These are phyloP conservation scores for Glaucomys volans DNA, from an alignment of 2,113 vertebrate species.

Conservation along the genomic window DNA sequence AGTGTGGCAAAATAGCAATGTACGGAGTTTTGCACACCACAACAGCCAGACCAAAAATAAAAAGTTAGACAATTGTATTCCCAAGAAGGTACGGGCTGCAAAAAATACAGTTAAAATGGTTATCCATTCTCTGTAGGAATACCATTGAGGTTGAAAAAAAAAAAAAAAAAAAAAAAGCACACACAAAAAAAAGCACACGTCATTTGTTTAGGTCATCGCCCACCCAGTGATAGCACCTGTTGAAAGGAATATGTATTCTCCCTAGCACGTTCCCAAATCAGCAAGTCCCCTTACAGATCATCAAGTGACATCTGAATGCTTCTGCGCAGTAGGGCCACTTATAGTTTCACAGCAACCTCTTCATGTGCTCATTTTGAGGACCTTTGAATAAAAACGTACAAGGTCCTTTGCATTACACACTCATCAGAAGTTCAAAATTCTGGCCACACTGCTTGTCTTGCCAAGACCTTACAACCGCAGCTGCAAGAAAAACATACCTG, in stretches of 20 bases:
- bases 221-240: conserved; percentile 91
- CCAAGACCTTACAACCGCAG: conserved; percentile 97
- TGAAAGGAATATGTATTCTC: conserved; percentile 94
- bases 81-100: conserved; percentile 91
- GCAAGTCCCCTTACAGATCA: conserved; percentile 96
- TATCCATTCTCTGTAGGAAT: conserved; percentile 92
- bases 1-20: conserved; percentile 98
- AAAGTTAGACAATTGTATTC: conserved; percentile 93
- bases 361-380: conserved; percentile 96
- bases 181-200: conserved; percentile 94
- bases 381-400: conserved; percentile 92
- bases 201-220: conserved; percentile 83
- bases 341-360: conserved; percentile 96
- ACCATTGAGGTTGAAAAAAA: conserved; percentile 89
- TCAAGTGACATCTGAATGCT: conserved; percentile 99
- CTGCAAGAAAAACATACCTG: conserved; percentile 93
- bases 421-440: conserved; percentile 95
- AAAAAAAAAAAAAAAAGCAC: conserved; percentile 57
- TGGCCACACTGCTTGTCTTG: conserved; percentile 99
- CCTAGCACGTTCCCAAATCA: conserved; percentile 96
- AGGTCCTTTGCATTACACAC: conserved; percentile 94
- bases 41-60: conserved; percentile 99
- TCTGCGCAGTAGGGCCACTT: conserved; percentile 98
- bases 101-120: conserved; percentile 91
- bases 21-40: conserved; percentile 99